Base-by-base conservation (phyloP, 2,888 invertebrate species). In the Oscheius sp. region DNA sequence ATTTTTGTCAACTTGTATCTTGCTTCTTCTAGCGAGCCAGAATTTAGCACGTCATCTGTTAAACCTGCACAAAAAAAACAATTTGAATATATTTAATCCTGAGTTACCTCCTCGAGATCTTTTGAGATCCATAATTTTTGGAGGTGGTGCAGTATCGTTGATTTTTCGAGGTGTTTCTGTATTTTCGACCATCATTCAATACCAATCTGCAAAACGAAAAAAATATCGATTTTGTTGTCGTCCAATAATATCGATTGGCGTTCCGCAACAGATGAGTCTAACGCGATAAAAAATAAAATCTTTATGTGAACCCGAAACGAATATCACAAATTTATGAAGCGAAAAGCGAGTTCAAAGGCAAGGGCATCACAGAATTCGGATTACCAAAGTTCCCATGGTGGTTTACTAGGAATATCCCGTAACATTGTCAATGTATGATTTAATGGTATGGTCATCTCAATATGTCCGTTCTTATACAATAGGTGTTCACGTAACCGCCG, bases 341-440 rank as follows among this genome's bases (percentile, higher is more conserved):
- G 35, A 9, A 9, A 35, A 49, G 13, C 13, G 18, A 49, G 18
- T 18, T 49, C 13, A 45, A 63, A 45, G 45, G 46, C 45, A 49
- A 52, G 52, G 23, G 41, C n/a, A 43, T 23, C n/a, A 35, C 35
- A 35, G 13, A 35, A 2, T 18, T 45, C 16, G 27, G n/a, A 0
- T 61, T 66, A 74, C 74, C 74, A 74, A 2, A 74, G 43, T 43
- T 74, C 74, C 74, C 74, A 74, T 55, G 74, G 74, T 7, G 74
- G 74, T 55, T 74, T 74, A 59, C 74, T 74, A 16, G 71, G 74
- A 1, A 74, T 61, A 35, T 74, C 72, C 18, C 59, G 21, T 6
- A 72, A 27, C 23, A 46, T 41, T 9, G 74, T 72, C 1, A 63
- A 49, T n/a, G 74, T 58, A 53, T 74, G 74, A 25, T 74, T 74